Evolutionary conservation across 2,797 vertebrate genomes (phyloP).

Genomic region (Enteromius viviparus): DNA sequence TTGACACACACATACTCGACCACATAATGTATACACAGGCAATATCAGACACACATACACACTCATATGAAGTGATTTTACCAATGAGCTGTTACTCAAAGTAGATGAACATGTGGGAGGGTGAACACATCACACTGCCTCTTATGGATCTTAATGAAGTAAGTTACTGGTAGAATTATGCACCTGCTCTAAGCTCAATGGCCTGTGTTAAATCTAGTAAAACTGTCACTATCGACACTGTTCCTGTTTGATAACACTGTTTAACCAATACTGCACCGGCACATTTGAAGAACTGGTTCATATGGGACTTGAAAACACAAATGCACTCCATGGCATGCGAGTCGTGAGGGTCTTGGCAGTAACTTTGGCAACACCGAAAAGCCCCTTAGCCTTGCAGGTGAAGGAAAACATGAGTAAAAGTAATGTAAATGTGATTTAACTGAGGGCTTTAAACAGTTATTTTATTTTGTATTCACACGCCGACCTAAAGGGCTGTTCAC

Average conservation of each 20-base stretch:
- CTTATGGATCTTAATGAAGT: slow-evolving; percentile 29
- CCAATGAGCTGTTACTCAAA: slow-evolving; percentile 9
- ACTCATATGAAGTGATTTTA: slow-evolving; percentile 45
- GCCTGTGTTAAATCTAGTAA: slow-evolving; percentile 29
- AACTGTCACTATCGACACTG: slow-evolving; percentile 37
- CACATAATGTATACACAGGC: slow-evolving; percentile 29
- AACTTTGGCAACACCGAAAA: slow-evolving; percentile 76
- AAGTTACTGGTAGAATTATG: slow-evolving; percentile 27
- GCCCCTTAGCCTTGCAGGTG: slow-evolving; percentile 64
- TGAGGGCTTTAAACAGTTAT: slow-evolving; percentile 11
- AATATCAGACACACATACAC: slow-evolving; percentile 36
- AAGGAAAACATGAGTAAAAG: slow-evolving; percentile 57
- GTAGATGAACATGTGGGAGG: slow-evolving; percentile 37
- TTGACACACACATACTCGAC: slow-evolving; percentile 66
- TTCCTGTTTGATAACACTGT: slow-evolving; percentile 46
- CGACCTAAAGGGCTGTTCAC: slow-evolving; percentile 8
- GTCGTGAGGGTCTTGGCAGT: slow-evolving; percentile 64
- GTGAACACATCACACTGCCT: slow-evolving; percentile 34
- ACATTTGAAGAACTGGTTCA: slow-evolving; percentile 20
- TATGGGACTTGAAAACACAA: slow-evolving; percentile 31
- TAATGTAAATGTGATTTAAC: slow-evolving; percentile 49
- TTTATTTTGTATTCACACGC: slow-evolving; percentile 3
- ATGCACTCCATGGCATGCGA: slow-evolving; percentile 31
- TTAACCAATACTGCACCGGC: slow-evolving; percentile 61
- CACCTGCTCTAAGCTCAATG: slow-evolving; percentile 19